These are phyloP conservation scores for Pachyuromys duprasi DNA, from an alignment of 2,797 vertebrate genomes.

Conservation along the genomic window DNA sequence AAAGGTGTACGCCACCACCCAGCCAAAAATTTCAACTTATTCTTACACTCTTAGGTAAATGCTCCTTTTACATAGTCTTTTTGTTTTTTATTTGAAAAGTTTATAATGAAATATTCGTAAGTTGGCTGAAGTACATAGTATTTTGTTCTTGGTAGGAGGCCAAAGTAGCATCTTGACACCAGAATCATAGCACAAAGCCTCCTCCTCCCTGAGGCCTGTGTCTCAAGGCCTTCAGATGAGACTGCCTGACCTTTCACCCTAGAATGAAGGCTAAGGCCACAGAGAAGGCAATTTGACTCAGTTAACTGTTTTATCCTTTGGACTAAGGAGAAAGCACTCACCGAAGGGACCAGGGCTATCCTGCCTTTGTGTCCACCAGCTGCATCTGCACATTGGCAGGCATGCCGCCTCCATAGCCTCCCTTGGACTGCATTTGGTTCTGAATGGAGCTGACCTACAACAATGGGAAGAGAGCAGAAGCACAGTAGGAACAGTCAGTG, in stretches of 20 bases:
- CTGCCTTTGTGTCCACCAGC: conserved; percentile 93
- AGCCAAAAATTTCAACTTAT: too few species aligned
- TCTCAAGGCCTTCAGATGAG: not conserved
- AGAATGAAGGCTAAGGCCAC: not conserved
- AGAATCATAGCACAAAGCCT: not conserved
- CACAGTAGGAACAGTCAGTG: not conserved
- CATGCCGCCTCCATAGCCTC: conserved; percentile 91
- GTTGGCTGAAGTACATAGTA: not conserved
- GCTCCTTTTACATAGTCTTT: not conserved
- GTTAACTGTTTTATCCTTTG: not conserved
- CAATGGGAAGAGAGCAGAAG: not conserved
- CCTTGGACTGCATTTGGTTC: conserved; percentile 95
- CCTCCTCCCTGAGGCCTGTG: not conserved
- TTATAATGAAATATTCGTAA: not conserved
- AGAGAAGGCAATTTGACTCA: not conserved
- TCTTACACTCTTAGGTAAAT: conserved; percentile 30
- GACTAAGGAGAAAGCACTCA: conserved; percentile 78
- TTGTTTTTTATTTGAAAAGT: not conserved
- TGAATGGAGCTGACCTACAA: conserved; percentile 93
- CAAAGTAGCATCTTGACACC: not conserved
- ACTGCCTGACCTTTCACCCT: not conserved
- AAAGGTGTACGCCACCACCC: not conserved
- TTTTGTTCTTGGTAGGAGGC: not conserved
- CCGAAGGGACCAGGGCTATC: conserved; percentile 87
- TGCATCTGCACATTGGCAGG: conserved; percentile 92